A percentile compares a stretch with the other conserved stretches of the same genome.
These are phyloP conservation scores for Perizoma flavofasciatum DNA, from an alignment of 2,888 invertebrate genomes.

Conservation along the genomic window DNA sequence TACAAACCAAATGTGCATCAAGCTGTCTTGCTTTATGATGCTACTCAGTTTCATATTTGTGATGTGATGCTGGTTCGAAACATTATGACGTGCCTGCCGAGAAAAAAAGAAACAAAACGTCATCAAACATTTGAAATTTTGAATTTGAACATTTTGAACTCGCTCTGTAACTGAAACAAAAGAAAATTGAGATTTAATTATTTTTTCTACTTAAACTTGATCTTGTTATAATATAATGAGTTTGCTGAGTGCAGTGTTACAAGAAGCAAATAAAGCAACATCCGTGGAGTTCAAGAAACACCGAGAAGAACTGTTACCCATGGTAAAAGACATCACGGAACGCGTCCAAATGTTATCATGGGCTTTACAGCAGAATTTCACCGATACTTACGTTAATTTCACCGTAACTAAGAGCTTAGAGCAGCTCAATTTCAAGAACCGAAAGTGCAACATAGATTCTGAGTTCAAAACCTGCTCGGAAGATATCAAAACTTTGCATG, in stretches of 20 bases:
- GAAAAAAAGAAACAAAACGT: constrained; percentile 1
- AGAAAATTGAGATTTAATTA: constrained; percentile 12
- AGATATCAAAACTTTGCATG: constrained; percentile 48
- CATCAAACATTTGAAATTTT: constrained; percentile 11
- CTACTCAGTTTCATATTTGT: background rate
- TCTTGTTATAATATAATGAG: constrained; percentile 55
- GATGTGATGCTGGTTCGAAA: background rate
- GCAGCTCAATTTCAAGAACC: constrained; percentile 69
- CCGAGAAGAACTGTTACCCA: constrained; percentile 58
- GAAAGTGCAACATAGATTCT: constrained; percentile 60
- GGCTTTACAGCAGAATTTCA: constrained; percentile 70
- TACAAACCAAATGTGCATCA: too few species aligned
- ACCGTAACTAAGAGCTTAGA: constrained; percentile 70
- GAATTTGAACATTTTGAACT: constrained; percentile 5
- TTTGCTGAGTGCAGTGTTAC: constrained; percentile 67
- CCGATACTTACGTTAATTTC: constrained; percentile 67
- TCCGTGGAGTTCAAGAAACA: constrained; percentile 63
- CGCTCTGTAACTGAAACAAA: constrained; percentile 37
- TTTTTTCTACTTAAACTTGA: background rate
- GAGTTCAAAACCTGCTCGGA: constrained; percentile 54
- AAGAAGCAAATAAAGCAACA: constrained; percentile 65
- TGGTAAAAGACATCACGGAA: constrained; percentile 65
- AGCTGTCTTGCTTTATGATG: background rate
- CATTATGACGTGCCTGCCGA: background rate
- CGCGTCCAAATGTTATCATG: constrained; percentile 69